These are phyloP conservation scores for Phylloscopus trochilus DNA, from an alignment of 2,113 vertebrate genomes.

Conservation along the genomic window DNA sequence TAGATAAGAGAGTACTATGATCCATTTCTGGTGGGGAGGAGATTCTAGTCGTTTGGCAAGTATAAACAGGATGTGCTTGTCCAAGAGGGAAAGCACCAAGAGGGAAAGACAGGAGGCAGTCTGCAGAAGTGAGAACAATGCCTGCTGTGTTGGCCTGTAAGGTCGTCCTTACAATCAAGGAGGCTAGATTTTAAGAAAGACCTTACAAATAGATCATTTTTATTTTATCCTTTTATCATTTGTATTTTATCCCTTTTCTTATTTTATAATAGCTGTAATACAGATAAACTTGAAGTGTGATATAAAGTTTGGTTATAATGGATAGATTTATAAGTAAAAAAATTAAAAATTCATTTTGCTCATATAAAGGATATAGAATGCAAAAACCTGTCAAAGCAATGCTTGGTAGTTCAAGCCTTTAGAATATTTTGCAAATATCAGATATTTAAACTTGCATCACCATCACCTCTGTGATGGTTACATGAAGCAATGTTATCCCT, in stretches of 20 bases:
- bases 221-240: background rate
- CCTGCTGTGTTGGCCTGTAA: background rate
- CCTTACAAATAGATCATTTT: background rate
- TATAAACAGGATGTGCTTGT: background rate
- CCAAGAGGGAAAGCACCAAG: background rate
- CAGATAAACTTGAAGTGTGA: background rate
- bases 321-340: background rate
- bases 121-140: background rate
- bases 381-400: background rate
- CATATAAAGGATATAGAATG: background rate
- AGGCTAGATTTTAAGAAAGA: background rate
- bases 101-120: background rate
- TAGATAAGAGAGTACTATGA: background rate
- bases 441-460: background rate
- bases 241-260: background rate
- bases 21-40: background rate
- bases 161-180: background rate
- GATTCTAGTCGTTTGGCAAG: background rate
- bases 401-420: background rate
- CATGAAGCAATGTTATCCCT: background rate
- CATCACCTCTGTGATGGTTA: background rate
- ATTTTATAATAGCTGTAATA: background rate
- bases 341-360: background rate
- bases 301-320: background rate
- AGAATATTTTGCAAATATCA: background rate